Percentiles rank a stretch among this genome's conserved stretches.
Conservation (phyloP, 2,113 vertebrate species). For the Galeopterus variegatus region DNA sequence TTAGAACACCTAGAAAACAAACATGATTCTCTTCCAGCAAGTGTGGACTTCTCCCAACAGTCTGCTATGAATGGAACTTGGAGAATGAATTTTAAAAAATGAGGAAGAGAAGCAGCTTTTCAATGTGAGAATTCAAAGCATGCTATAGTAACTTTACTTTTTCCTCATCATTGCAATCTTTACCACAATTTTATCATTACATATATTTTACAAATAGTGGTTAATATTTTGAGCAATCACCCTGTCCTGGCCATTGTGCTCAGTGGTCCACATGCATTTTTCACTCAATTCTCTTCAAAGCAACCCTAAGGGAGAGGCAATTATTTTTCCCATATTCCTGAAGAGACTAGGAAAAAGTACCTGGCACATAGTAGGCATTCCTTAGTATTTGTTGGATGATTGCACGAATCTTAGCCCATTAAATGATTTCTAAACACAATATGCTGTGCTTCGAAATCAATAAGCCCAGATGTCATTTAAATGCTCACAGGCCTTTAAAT, state of each 20-base stretch:
- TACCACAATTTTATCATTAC: background rate
- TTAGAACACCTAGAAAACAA: background rate
- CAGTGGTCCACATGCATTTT: fast-evolving
- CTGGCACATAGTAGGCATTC: constrained; percentile 27
- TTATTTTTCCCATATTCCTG: background rate
- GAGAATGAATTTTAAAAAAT: background rate
- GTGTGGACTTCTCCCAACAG: background rate
- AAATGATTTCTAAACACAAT: constrained; percentile 70
- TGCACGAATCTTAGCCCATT: background rate
- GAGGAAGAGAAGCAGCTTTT: background rate
- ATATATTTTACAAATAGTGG: background rate
- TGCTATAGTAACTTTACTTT: background rate
- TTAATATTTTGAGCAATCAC: background rate
- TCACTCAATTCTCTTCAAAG: background rate
- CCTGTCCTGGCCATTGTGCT: too few relatives aligned
- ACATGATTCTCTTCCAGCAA: background rate
- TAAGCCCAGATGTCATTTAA: constrained; percentile 70
- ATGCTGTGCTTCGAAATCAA: constrained; percentile 70
- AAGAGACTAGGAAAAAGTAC: background rate
- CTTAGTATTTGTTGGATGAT: constrained; percentile 21
- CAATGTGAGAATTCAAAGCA: background rate
- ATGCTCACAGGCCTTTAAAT: constrained; percentile 69
- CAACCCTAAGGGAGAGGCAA: too few relatives aligned
- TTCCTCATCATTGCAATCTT: background rate
- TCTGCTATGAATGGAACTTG: background rate